Evolutionary conservation across 2,888 invertebrate species (phyloP), one percentile per base, ranked within the genome.

Genomic region (Diploptera punctata): DNA sequence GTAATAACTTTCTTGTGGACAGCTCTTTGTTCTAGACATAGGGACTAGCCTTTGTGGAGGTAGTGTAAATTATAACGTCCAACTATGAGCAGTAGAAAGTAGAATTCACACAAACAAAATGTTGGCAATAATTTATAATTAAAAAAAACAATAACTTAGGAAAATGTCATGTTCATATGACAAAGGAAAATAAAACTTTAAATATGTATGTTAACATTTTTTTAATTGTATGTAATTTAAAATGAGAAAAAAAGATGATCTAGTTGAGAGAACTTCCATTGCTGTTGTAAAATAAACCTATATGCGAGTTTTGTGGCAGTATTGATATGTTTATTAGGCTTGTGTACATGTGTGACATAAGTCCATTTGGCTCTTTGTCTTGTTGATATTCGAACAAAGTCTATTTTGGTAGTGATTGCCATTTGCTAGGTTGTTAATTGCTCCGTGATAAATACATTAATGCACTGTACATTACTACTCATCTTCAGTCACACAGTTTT

Each of bases 111-210:
- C 67, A 70, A 54, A 69, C 54, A 70, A 70, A 71, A 67, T 60
- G 74, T 74, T 72, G 74, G 72, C 72, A 74, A 74, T 72, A 74
- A 72, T 67, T 70, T 74, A 60, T 72, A 43, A 73, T 52, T 52
- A 65, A 26, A 68, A 13, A 16, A 4, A 44, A 65, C n/a, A 65
- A 65, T 26, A 65, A 47, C 10, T 10, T 1, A 1, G 9, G 24
- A 33, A 38, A 24, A 21, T 19, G 62, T 62, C 38, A 43, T 43
- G n/a, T n/a, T 16, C 33, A 24, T 62, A 62, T 43, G 47, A 47
- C 29, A 47, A 65, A 24, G 24, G 31, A 31, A 44, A 57, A 47
- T 26, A 26, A 47, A 65, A 65, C 24, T 65, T 65, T 65, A 21
- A 65, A 65, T 26, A 44, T 47, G 47, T 26, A 47, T 65, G 47